Evolutionary conservation across 2,888 invertebrate genomes (phyloP), one percentile per base, ranked within the genome.

Genomic region (Acanthosoma haemorrhoidale): DNA sequence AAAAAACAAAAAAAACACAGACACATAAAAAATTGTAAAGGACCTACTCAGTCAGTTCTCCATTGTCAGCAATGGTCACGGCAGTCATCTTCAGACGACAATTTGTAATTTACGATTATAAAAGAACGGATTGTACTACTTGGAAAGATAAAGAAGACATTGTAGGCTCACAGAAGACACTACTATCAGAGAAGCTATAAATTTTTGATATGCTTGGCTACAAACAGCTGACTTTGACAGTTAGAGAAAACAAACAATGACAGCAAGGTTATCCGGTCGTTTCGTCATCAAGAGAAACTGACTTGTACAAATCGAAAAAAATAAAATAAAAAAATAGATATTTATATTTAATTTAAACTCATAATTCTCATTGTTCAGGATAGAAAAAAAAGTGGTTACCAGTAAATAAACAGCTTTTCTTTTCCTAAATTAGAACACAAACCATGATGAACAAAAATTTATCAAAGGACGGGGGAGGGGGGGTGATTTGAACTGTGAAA

Each of bases 201-300:
- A 61, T 36, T 61, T 34, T 36, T 34, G 21, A 61, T 13, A 36
- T 34, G 38, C 21, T n/a, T 34, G 61, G 36, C 8, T 21, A 8
- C 18, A 61, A 61, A 39, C 64, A 64, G 64, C 64, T 64, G 64
- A 38, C 25, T 64, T 64, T 64, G 64, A 64, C 64, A 64, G 64
- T 29, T 64, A 11, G 32, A 18, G 36, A 61, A 41, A 38, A 64
- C 41, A 64, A 64, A 64, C 64, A 64, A 64, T 21, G 41, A 25
- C 13, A 11, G 11, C 4, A 34, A 59, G 59, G 59, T 59, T 51
- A 51, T 51, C n/a, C n/a, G n/a, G n/a, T n/a, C n/a, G n/a, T n/a
- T n/a, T n/a, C n/a, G n/a, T n/a, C n/a, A n/a, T n/a, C n/a, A n/a
- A n/a, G n/a, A n/a, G n/a, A n/a, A n/a, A n/a, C n/a, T n/a, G n/a